A percentile compares a stretch with the other conserved stretches of the same genome.
phyloP scores from a whole-genome alignment of 2,113 vertebrate genomes.

The rat (Rattus norvegicus) region GRCr8 NC_086037.1:47915501-47916000 shows the following conservation, averaged over 20 bases:
- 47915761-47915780: conserved; percentile 40
- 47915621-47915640: neutral
- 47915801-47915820: neutral
- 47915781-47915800: neutral
- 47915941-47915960: conserved; percentile 45
- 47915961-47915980: conserved; percentile 44
- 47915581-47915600: neutral
- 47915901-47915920: neutral
- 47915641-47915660: neutral
- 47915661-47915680: neutral
- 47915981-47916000: conserved; percentile 48
- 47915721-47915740: neutral
- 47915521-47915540: neutral
- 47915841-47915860: conserved; percentile 51
- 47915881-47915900: neutral
- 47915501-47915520: neutral
- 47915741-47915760: conserved; percentile 25
- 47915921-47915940: conserved; percentile 28
- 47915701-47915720: neutral
- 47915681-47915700: neutral
- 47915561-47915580: neutral
- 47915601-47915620: neutral
- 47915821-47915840: neutral
- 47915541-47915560: neutral
- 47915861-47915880: conserved; percentile 29